Evolutionary conservation across 2,113 vertebrate species (phyloP), one percentile per base, ranked within the genome.

Genomic region (Xerus inauris): DNA sequence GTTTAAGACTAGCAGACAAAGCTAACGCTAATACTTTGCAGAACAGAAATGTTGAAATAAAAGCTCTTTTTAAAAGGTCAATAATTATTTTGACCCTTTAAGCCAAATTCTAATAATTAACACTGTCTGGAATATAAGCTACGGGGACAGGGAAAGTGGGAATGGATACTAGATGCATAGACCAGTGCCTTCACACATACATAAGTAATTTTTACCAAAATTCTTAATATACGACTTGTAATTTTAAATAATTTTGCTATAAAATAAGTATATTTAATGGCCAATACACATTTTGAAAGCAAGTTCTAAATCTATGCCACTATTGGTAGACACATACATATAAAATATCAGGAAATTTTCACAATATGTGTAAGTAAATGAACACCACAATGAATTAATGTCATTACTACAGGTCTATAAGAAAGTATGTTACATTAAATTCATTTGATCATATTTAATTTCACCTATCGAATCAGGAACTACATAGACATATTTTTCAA

Each of bases 71-170:
- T 69, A 28, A 82, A 93, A 94, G 67, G 35, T 49, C 1, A 0
- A 84, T 77, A 94, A 91, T 91, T 93, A 93, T 84, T 96, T 94
- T 97, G 75, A 94, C 51, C 8, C 89, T 87, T 79, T 76, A 91
- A 97, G 14, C 19, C 26, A 89, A 89, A 96, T 65, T 94, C 40
- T 83, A 73, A 89, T 91, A 94, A 95, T 79, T 47, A 87, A 89
- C 94, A 35, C 32, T 84, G 24, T 87, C 57, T 42, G 45, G 30
- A 64, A 17, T 16, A 0, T 87, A 80, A 79, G 17, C 24, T 72
- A 5, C 42, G 28, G 85, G 85, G 51, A 22, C 32, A 67, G 45
- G 22, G 10, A 79, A 54, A 89, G 77, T 71, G 5, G 9, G 49
- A 92, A 3, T n/a, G 5, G 35, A 49, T 62, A 32, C 22, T 67